These are phyloP conservation scores for Python bivittatus DNA, from an alignment of 2,113 vertebrate genomes.

Conservation along the genomic window DNA sequence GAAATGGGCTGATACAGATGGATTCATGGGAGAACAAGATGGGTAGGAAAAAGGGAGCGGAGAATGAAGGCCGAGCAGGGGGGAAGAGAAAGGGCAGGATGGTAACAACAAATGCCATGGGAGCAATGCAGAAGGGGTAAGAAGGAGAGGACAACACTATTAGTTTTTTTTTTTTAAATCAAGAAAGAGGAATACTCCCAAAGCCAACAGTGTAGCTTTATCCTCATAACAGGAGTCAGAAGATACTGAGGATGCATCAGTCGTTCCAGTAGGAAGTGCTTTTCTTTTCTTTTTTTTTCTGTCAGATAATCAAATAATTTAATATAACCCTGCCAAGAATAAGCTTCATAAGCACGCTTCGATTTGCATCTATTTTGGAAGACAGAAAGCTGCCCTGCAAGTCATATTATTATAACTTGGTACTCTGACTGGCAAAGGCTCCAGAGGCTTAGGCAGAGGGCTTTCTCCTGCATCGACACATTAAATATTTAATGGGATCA, in stretches of 20 bases:
- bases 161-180: rapidly evolving
- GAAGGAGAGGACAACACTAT: background rate
- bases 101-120: background rate
- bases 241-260: background rate
- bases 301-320: background rate
- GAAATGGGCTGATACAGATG: slow-evolving; percentile 73
- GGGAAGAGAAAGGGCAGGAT: too few relatives aligned
- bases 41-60: rapidly evolving
- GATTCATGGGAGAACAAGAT: background rate
- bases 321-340: background rate
- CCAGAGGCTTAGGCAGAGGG: too few relatives aligned
- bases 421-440: too few relatives aligned
- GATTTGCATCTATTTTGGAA: background rate
- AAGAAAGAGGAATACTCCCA: rapidly evolving
- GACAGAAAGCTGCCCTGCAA: too few relatives aligned
- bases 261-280: background rate
- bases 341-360: background rate
- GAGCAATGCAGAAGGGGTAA: background rate
- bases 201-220: background rate
- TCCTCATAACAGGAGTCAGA: background rate
- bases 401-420: too few relatives aligned
- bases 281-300: background rate
- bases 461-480: too few relatives aligned
- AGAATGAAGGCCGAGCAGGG: background rate
- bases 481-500: too few relatives aligned